Conservation (phyloP, 2,113 vertebrate species). For the Sturnus vulgaris region DNA sequence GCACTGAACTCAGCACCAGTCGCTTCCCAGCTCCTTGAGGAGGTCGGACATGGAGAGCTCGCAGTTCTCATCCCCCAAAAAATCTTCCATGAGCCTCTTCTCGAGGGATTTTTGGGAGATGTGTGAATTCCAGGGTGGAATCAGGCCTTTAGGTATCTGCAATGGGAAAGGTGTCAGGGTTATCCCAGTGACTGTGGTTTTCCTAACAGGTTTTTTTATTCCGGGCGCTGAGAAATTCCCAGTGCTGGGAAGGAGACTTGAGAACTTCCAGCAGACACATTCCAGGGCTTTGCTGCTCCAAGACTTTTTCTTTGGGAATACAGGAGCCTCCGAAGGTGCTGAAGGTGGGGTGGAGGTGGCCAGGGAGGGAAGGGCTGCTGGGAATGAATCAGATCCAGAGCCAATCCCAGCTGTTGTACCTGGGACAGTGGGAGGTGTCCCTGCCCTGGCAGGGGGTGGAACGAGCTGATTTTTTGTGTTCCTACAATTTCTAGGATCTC, state of each 20-base stretch:
- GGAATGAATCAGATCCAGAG: fast-evolving
- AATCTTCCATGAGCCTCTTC: fast-evolving
- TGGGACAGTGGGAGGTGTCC: too few species aligned
- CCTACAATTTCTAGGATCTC: neutral
- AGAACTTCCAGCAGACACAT: neutral
- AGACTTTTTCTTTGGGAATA: neutral
- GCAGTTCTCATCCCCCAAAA: neutral
- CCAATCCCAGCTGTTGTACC: neutral
- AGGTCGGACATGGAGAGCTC: neutral
- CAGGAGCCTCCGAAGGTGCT: neutral
- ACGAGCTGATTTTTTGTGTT: neutral
- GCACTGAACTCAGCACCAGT: neutral
- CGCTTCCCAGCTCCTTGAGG: neutral
- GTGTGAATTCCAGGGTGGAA: neutral
- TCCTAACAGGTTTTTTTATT: neutral
- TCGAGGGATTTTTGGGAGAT: neutral
- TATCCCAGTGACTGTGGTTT: neutral
- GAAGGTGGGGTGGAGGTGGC: neutral
- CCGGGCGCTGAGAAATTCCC: neutral
- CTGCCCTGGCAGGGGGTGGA: neutral
- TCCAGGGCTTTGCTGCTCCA: neutral
- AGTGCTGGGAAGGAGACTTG: neutral
- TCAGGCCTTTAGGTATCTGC: neutral
- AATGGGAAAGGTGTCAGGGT: neutral
- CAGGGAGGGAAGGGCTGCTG: neutral